Percentiles rank a stretch among this genome's conserved stretches.
Conservation (phyloP, 64 coral and sea anemone genomes). For the Dendrophyllia cribrosa region DNA sequence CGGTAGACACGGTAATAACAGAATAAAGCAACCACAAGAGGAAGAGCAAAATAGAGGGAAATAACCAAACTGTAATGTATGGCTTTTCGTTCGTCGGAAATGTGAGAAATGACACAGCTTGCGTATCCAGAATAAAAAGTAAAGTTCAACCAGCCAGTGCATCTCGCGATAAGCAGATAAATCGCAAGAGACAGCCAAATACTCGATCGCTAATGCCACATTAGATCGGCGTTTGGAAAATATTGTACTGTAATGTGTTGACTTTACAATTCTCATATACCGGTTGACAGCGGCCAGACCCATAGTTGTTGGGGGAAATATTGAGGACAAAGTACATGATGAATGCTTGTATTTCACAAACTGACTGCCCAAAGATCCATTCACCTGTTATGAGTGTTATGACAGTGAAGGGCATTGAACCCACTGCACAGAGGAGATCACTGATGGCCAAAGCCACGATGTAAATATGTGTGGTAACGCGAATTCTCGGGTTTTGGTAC, state of each 20-base stretch:
- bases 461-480: no score
- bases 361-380: neutral
- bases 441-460: no score
- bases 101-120: neutral
- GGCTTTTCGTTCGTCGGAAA: neutral
- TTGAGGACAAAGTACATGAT: neutral
- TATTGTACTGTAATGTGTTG: neutral
- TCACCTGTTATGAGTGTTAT: neutral
- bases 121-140: neutral
- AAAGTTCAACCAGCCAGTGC: neutral
- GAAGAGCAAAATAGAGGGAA: neutral
- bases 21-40: neutral
- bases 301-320: neutral
- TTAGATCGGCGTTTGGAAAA: neutral
- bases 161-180: neutral
- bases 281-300: neutral
- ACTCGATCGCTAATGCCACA: neutral
- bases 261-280: neutral
- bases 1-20: neutral
- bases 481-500: no score
- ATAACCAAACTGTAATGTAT: slow-evolving; percentile 14
- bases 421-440: no score
- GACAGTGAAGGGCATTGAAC: no score
- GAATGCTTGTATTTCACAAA: neutral
- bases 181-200: neutral